phyloP scores from a whole-genome alignment of 2,113 vertebrate genomes.

The Salvelinus sp. region DNA sequence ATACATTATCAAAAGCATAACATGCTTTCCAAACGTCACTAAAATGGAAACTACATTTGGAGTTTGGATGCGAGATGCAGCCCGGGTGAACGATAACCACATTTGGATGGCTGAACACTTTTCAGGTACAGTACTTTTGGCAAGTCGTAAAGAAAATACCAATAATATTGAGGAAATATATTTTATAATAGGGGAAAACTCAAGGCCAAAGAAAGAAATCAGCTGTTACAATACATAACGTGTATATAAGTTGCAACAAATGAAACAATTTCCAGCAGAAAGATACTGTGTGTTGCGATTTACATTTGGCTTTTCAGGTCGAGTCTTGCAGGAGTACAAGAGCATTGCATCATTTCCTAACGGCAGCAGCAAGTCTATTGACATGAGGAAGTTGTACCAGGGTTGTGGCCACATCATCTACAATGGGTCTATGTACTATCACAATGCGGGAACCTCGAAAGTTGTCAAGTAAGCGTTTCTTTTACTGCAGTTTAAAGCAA shows the following conservation, averaged over 20 bases:
- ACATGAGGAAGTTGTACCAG: constrained; percentile 73
- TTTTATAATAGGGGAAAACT: not conserved
- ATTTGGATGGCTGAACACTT: constrained; percentile 88
- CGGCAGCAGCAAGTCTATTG: constrained; percentile 61
- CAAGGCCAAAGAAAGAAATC: too few species aligned
- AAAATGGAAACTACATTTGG: constrained; percentile 80
- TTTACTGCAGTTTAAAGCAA: not conserved
- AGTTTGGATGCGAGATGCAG: constrained; percentile 83
- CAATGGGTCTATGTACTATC: constrained; percentile 84
- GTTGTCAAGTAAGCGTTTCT: constrained; percentile 79
- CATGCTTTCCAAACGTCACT: constrained; percentile 67
- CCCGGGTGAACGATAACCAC: constrained; percentile 67
- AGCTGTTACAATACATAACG: too few species aligned
- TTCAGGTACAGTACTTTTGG: constrained; percentile 74
- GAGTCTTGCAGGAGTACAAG: constrained; percentile 73
- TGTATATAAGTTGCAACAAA: too few species aligned
- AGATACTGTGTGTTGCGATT: too few species aligned
- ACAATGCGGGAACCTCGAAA: constrained; percentile 78
- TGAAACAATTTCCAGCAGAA: too few species aligned
- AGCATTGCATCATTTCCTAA: constrained; percentile 70
- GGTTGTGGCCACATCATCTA: constrained; percentile 86
- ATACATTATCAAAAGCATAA: constrained; percentile 71
- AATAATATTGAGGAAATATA: not conserved
- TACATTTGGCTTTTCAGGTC: constrained; percentile 67
- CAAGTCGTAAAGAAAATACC: not conserved